Evolutionary conservation across 2,888 invertebrate species (phyloP).

Genomic region (Rosalia funebris): DNA sequence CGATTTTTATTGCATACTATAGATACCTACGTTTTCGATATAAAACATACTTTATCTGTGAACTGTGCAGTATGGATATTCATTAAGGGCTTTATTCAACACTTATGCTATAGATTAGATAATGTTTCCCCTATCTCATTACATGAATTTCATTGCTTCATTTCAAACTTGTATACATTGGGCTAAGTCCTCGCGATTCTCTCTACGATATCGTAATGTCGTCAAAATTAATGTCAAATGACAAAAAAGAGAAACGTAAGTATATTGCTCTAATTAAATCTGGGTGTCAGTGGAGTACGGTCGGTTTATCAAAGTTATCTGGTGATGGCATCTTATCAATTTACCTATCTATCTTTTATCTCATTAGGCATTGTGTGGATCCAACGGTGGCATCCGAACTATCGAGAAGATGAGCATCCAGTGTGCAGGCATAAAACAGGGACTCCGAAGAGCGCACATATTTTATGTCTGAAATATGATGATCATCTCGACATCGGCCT

Average conservation of each 20-base stretch:
- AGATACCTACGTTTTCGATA: too few species aligned
- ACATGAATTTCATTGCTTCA: too few species aligned
- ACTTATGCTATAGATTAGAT: too few species aligned
- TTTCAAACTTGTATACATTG: too few species aligned
- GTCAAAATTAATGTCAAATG: slow-evolving; percentile 24
- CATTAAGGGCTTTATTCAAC: too few species aligned
- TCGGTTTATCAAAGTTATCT: slow-evolving; percentile 39
- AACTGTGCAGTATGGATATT: too few species aligned
- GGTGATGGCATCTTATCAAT: slow-evolving; percentile 28
- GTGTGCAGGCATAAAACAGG: slow-evolving; percentile 13
- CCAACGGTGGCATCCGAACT: slow-evolving; percentile 34
- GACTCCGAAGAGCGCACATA: slow-evolving; percentile 30
- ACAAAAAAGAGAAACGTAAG: slow-evolving; percentile 31
- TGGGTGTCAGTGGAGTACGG: slow-evolving; percentile 33
- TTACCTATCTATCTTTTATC: slow-evolving; percentile 25
- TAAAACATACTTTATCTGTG: too few species aligned
- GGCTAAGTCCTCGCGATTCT: too few species aligned
- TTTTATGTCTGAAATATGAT: slow-evolving; percentile 38
- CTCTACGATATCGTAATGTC: too few species aligned
- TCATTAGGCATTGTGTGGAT: slow-evolving; percentile 35
- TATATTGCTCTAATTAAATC: slow-evolving; percentile 39
- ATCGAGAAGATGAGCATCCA: slow-evolving; percentile 22
- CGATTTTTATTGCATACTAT: too few species aligned
- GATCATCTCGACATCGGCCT: slow-evolving; percentile 39
- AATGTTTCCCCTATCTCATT: too few species aligned